Conservation (phyloP, 2,888 invertebrate genomes). For the Capitulum mitella region DNA sequence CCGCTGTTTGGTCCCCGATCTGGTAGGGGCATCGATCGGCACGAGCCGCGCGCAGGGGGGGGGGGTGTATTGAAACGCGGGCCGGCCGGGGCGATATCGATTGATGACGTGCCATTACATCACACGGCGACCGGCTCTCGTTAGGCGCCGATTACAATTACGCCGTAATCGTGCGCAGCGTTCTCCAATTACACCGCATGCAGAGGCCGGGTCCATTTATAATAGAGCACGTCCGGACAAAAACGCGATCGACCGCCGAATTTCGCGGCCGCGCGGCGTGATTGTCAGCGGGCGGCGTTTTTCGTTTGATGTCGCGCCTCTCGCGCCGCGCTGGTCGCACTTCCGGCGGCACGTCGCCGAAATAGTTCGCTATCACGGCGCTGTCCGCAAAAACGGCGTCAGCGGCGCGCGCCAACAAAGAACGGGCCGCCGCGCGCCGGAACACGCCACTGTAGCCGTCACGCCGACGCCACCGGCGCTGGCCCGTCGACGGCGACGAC, state of each 20-base stretch:
- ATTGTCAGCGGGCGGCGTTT: neutral
- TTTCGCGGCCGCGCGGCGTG: neutral
- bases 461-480: neutral
- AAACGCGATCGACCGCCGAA: neutral
- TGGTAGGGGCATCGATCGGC: neutral
- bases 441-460: neutral
- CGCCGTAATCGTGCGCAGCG: neutral
- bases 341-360: neutral
- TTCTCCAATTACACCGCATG: neutral
- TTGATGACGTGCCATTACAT: conserved; percentile 14
- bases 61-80: conserved; percentile 5
- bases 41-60: neutral
- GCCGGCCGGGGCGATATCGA: neutral
- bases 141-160: conserved; percentile 3
- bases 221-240: neutral
- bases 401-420: neutral
- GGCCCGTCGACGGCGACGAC: neutral
- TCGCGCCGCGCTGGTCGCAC: neutral
- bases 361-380: neutral
- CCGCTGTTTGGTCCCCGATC: neutral
- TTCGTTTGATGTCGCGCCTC: neutral
- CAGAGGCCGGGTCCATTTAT: neutral
- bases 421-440: neutral
- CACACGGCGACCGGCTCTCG: neutral
- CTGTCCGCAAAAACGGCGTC: neutral